Conservation (phyloP, 2,113 vertebrate genomes). For the Python bivittatus region DNA sequence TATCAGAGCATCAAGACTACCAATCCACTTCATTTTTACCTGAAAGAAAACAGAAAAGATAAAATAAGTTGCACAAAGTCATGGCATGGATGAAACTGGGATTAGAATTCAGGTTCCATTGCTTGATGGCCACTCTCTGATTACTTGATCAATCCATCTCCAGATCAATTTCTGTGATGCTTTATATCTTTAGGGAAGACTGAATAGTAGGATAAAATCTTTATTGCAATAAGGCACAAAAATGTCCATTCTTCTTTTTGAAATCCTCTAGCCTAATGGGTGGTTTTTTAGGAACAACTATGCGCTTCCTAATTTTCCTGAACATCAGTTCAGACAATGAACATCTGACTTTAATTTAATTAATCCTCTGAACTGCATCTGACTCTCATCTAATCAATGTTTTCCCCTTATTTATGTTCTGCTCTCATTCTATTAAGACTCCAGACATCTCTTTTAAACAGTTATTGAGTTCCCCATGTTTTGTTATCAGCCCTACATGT, state of each 20-base stretch:
- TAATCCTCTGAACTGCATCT: conserved; percentile 22
- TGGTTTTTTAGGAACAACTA: background rate
- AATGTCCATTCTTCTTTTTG: background rate
- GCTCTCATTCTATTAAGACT: conserved; percentile 10
- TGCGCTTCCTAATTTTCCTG: background rate
- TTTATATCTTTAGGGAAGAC: background rate
- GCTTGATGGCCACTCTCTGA: background rate
- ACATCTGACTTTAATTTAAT: conserved; percentile 27
- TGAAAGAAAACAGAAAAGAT: background rate
- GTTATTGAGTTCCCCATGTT: conserved; percentile 9
- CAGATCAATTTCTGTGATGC: background rate
- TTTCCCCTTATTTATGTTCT: conserved; percentile 17
- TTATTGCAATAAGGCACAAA: background rate
- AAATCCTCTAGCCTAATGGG: background rate
- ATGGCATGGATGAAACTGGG: background rate
- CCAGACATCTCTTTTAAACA: conserved; percentile 14
- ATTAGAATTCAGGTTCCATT: background rate
- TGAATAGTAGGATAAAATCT: background rate
- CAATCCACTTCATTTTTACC: background rate
- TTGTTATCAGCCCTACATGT: background rate
- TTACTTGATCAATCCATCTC: background rate
- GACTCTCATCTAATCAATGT: conserved; percentile 18
- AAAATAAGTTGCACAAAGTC: background rate
- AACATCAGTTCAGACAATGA: background rate
- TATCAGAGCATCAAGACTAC: background rate